phyloP scores from a whole-genome alignment of 2,888 invertebrate genomes.

The Carcina quercana region DNA sequence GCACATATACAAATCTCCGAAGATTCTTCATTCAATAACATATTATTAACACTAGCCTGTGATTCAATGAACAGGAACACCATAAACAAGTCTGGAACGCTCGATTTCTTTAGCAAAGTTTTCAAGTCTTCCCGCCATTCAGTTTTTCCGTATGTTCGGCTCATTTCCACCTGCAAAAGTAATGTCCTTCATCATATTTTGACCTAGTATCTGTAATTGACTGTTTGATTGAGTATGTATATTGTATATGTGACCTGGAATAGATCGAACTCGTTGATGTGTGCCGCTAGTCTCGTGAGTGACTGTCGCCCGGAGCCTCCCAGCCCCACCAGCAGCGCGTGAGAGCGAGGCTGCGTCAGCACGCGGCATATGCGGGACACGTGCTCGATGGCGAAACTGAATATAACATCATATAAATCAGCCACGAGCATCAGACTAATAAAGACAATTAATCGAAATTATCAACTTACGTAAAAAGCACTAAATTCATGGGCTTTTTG shows the following conservation, averaged over 20 bases:
- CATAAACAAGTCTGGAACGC: slow-evolving; percentile 88
- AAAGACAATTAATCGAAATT: too few species aligned
- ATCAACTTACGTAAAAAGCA: slow-evolving; percentile 87
- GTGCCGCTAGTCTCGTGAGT: slow-evolving; percentile 90
- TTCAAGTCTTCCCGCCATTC: slow-evolving; percentile 97
- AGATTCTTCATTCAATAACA: not conserved
- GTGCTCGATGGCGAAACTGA: slow-evolving; percentile 96
- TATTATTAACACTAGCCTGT: slow-evolving; percentile 79
- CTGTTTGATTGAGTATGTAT: too few species aligned
- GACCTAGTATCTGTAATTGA: too few species aligned
- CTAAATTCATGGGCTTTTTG: slow-evolving; percentile 96
- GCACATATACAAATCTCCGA: not conserved
- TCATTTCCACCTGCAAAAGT: slow-evolving; percentile 86
- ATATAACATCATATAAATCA: too few species aligned
- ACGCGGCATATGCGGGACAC: slow-evolving; percentile 93
- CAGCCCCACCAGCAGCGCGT: slow-evolving; percentile 91
- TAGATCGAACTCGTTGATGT: slow-evolving; percentile 94
- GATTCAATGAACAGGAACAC: slow-evolving; percentile 94
- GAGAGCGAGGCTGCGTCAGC: slow-evolving; percentile 92
- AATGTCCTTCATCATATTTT: not conserved
- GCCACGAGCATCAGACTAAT: too few species aligned
- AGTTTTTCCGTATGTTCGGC: slow-evolving; percentile 84
- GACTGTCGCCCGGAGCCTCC: slow-evolving; percentile 96
- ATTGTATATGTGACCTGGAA: slow-evolving; percentile 79
- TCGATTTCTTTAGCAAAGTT: slow-evolving; percentile 83